Evolutionary conservation across 1,140 invertebrate species (phyloP), one percentile per base, ranked within the genome.

Genomic region (Micrasema longulum): DNA sequence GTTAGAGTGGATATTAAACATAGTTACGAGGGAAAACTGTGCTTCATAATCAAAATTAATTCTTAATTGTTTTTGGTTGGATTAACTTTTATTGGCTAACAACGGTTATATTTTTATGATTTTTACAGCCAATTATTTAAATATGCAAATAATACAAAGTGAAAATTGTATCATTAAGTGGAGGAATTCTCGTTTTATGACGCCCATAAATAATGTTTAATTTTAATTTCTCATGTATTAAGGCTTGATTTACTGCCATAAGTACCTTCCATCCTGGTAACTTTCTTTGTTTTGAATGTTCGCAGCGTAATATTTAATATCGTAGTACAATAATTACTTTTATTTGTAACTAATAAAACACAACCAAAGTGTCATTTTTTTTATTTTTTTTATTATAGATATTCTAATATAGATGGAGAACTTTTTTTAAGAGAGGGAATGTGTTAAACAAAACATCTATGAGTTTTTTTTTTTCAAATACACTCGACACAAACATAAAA

Each of bases 51-150:
- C 55, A 60, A 60, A 60, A 60, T 60, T 60, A 60, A 60, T 60
- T 60, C 55, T 43, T 60, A 60, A 60, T 60, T 60, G 41, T 60
- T 60, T 60, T 60, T 35, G 55, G 55, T 60, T 60, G 35, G 55
- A 16, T 60, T 60, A 60, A 60, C 55, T 18, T 60, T 60, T 60
- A 60, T 60, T 60, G 14, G 55, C 55, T 16, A 60, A 60, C 55
- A 60, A 60, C 55, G 55, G 55, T 60, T 41, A 60, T 41, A n/a
- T 60, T 41, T 60, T 60, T 60, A 60, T 60, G 38, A 60, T 60
- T 60, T 60, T 60, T 60, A 60, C 55, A 41, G 55, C 55, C 55
- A 60, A 60, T 60, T 60, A 60, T 60, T 60, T 60, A 60, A 35
- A 60, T 43, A 60, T 60, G 55, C 55, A 60, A 60, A 60, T 60